Base-by-base conservation (phyloP, 2,888 invertebrate genomes). In the Himalopsyche japonica region DNA sequence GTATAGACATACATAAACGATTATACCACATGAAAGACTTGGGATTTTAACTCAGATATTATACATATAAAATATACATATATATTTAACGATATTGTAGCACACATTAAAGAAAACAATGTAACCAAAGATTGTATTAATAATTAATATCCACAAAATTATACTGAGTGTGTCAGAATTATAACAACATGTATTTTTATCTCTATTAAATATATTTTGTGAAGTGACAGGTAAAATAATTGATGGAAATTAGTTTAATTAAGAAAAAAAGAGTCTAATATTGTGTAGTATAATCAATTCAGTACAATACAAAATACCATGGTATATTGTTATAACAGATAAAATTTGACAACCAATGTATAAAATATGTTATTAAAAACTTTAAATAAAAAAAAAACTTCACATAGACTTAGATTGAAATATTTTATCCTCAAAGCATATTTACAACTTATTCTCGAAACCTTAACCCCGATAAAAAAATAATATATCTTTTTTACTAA, bases 381-480 rank as follows among this genome's bases (percentile, higher is more conserved):
- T 34, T 30, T 37, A 64, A 79, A 57, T 27, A 43, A 37, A n/a
- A 43, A 82, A 34, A 43, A 82, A 34, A 57, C 70, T 79, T 79
- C 37, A 27, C 70, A 47, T 34, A 79, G 78, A 82, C 70, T 82
- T n/a, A 43, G n/a, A 27, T 79, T 57, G 78, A 78, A 80, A 64
- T 77, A 20, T 79, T 79, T 24, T 79, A 70, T 81, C 37, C 34
- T 81, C 32, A 84, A 87, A 85, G 86, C 86, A 85, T 87, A 87
- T 87, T 86, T 87, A 87, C 87, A 87, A 82, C 80, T 85, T 86
- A 86, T 64, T 80, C 77, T 84, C 70, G 12, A 82, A 76, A 86
- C 83, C 87, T 86, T 87, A 87, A 84, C 81, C 87, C 86, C 84
- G 64, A 87, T 87, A 86, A 82, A 87, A 87, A 87, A 87, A 87